Evolutionary conservation across 2,113 vertebrate genomes (phyloP), one percentile per base, ranked within the genome.

Genomic region (Megaptera novaeangliae): DNA sequence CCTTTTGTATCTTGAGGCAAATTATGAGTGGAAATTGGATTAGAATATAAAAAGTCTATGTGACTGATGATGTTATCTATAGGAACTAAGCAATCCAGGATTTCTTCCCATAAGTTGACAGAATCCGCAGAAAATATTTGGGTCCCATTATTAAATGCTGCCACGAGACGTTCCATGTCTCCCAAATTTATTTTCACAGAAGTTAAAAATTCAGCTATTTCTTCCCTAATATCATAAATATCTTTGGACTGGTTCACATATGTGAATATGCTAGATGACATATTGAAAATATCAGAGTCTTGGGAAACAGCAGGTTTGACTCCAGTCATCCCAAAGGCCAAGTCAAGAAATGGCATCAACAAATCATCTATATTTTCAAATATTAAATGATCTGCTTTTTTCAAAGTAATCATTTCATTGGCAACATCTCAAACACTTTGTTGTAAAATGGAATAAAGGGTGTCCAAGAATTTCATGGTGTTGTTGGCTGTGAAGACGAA

Each of bases 181-280:
- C n/a, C 46, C 64, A 85, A 96, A 41, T 34, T 36, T 27, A 93
- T 88, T 69, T 89, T 88, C 66, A 41, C 10, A 63, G 71, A 97
- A 75, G 71, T 95, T 84, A 98, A 77, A 96, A 91, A 95, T 39
- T 89, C 31, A 59, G 36, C 68, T 11, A 95, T 81, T 90, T 97
- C 95, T 71, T 97, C 74, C 39, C 75, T 82, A 95, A 88, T 68
- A 72, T 57, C 69, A 78, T 71, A 52, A 68, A 98, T 88, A 17
- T 91, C 86, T 34, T 57, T 69, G 46, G 81, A 95, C 29, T 80
- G 34, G 25, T 52, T 97, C 69, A 95, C 1, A 10, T 90, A 64
- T 63, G 36, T 36, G 7, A 71, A 3, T 18, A 69, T 6, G 39
- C 3, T 36, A 36, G 74, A 68, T 1, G 93, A 69, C 10, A 52